phyloP scores from a whole-genome alignment of 2,888 invertebrate species.

The Flexamia atlantica region DNA sequence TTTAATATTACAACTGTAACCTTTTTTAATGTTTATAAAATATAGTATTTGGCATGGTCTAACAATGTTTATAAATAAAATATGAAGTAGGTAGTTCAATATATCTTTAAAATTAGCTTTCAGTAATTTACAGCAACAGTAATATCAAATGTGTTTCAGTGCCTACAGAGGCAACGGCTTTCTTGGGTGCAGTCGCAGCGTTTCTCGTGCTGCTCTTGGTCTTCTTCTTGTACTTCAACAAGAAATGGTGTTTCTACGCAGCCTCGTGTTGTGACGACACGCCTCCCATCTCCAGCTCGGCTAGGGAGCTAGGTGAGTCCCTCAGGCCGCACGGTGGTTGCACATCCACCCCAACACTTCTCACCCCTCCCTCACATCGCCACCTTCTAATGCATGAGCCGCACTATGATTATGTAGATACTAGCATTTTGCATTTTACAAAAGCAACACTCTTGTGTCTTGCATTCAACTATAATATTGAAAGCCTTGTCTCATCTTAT shows the following conservation, averaged over 20 bases:
- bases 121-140: no score
- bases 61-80: no score
- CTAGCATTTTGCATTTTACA: constrained; percentile 18
- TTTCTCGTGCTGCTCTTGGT: constrained; percentile 90
- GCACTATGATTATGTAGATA: not conserved
- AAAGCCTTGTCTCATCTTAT: no score
- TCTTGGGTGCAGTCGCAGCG: constrained; percentile 91
- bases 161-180: constrained; percentile 90
- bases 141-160: no score
- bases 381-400: not conserved
- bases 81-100: no score
- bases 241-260: constrained; percentile 83
- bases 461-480: no score
- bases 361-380: not conserved
- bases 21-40: no score
- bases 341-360: not conserved
- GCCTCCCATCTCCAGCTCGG: constrained; percentile 48
- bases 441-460: not conserved
- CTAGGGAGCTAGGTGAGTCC: constrained; percentile 60
- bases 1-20: no score
- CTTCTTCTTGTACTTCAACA: constrained; percentile 91
- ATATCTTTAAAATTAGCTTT: no score
- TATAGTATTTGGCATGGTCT: no score
- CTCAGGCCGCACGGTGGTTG: not conserved
- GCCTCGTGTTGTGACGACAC: constrained; percentile 71